Percentiles rank a stretch among this genome's conserved stretches.
phyloP scores from a whole-genome alignment of 2,797 vertebrate species.

The Cynopterus sphinx region DNA sequence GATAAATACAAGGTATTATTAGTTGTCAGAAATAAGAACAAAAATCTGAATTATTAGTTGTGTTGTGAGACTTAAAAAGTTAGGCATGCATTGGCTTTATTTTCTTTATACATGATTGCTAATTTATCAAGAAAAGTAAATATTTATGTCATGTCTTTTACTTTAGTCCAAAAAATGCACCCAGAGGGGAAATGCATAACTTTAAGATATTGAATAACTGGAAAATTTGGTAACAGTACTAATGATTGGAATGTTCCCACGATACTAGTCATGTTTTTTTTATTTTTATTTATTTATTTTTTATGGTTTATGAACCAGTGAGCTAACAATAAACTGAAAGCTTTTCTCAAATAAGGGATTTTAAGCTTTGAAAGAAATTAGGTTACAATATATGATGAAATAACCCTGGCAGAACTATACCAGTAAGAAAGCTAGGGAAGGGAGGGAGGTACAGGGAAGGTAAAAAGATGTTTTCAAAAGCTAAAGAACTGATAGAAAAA shows the following conservation, averaged over 20 bases:
- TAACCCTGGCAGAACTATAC: background rate
- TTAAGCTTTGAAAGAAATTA: conserved; percentile 34
- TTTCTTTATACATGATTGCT: conserved; percentile 49
- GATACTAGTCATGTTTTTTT: background rate
- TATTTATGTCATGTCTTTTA: conserved; percentile 27
- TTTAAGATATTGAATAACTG: conserved; percentile 59
- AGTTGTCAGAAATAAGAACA: background rate
- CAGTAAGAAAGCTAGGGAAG: background rate
- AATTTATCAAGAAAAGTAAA: conserved; percentile 56
- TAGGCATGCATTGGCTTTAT: background rate
- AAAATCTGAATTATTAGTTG: background rate
- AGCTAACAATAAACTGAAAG: background rate
- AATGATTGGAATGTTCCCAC: conserved; percentile 53
- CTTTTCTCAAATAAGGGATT: conserved; percentile 1
- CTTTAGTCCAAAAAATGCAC: conserved; percentile 47
- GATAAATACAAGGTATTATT: background rate
- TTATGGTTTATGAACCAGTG: background rate
- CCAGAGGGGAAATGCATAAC: conserved; percentile 32
- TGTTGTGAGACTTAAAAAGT: background rate
- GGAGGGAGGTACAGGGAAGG: background rate
- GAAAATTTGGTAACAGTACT: conserved; percentile 40
- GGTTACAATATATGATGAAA: background rate
- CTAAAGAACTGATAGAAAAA: background rate
- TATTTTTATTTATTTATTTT: background rate
- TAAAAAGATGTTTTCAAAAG: background rate